Conservation (phyloP, 2,113 vertebrate species). For the Epinephelus fuscoguttatus region DNA sequence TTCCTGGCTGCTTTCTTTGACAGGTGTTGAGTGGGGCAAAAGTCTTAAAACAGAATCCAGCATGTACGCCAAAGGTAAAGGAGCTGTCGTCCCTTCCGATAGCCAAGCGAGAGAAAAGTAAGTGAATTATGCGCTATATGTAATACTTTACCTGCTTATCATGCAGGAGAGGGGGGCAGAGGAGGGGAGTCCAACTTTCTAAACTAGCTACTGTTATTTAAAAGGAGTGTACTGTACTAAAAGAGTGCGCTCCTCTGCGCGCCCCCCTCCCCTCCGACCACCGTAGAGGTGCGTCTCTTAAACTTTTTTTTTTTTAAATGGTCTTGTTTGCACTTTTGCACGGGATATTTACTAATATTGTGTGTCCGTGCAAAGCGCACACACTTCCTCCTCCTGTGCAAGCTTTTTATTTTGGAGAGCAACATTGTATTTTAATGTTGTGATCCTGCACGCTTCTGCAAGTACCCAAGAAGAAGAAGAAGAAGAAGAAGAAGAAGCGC, state of each 20-base stretch:
- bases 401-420: background rate
- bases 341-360: background rate
- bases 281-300: constrained; percentile 60
- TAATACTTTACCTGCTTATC: constrained; percentile 70
- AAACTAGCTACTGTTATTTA: constrained; percentile 80
- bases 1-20: constrained; percentile 91
- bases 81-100: constrained; percentile 94
- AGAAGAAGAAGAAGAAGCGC: constrained; percentile 13
- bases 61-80: constrained; percentile 96
- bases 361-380: background rate
- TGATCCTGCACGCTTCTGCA: background rate
- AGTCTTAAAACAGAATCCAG: constrained; percentile 89
- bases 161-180: constrained; percentile 45
- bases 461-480: background rate
- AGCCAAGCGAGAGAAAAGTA: constrained; percentile 95
- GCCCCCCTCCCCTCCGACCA: constrained; percentile 38
- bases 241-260: constrained; percentile 50
- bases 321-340: constrained; percentile 39
- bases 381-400: constrained; percentile 4
- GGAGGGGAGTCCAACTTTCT: constrained; percentile 81
- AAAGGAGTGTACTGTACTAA: constrained; percentile 66
- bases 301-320: constrained; percentile 74
- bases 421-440: background rate
- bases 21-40: constrained; percentile 91
- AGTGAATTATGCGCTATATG: constrained; percentile 79